Percentiles rank a stretch among this genome's conserved stretches.
phyloP scores from a whole-genome alignment of 2,888 invertebrate genomes.

The Andrena trimmerana region DNA sequence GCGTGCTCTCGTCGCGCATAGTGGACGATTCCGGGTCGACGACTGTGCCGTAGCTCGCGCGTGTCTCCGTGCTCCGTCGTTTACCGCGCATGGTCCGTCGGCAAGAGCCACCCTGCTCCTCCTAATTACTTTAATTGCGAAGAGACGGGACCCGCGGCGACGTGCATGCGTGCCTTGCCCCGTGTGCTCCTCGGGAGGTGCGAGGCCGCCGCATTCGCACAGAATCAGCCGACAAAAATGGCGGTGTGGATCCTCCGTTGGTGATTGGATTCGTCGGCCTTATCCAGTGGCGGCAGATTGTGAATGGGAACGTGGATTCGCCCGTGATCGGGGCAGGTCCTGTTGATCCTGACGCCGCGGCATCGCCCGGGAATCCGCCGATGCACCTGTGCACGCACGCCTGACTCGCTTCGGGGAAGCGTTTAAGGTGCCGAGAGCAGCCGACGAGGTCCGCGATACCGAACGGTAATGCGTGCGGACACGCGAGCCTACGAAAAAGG shows the following conservation, averaged over 20 bases:
- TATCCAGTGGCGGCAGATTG: background rate
- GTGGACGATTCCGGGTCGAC: conserved; percentile 41
- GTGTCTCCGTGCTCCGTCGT: conserved; percentile 10
- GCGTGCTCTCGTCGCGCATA: conserved; percentile 32
- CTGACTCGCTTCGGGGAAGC: background rate
- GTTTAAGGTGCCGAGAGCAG: background rate
- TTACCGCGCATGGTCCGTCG: conserved; percentile 63
- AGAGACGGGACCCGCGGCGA: conserved; percentile 27
- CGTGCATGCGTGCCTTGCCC: background rate
- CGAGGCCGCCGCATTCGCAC: background rate
- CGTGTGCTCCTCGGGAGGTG: conserved; percentile 1
- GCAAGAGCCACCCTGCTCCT: conserved; percentile 49
- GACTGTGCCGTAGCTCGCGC: conserved; percentile 6
- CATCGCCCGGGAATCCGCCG: background rate
- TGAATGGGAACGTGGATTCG: conserved; percentile 21
- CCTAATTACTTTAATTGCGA: conserved; percentile 60
- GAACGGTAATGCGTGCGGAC: conserved; percentile 42
- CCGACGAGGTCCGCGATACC: conserved; percentile 11
- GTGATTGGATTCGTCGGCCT: conserved; percentile 32
- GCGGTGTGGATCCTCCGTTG: conserved; percentile 35
- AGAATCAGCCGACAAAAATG: conserved; percentile 37
- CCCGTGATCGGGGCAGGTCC: conserved; percentile 22
- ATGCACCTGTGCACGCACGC: too few relatives aligned
- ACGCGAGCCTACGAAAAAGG: conserved; percentile 45
- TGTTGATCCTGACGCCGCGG: conserved; percentile 1